Conservation (phyloP, 2,797 vertebrate species). For the Xiphorhynchus erythropygius region DNA sequence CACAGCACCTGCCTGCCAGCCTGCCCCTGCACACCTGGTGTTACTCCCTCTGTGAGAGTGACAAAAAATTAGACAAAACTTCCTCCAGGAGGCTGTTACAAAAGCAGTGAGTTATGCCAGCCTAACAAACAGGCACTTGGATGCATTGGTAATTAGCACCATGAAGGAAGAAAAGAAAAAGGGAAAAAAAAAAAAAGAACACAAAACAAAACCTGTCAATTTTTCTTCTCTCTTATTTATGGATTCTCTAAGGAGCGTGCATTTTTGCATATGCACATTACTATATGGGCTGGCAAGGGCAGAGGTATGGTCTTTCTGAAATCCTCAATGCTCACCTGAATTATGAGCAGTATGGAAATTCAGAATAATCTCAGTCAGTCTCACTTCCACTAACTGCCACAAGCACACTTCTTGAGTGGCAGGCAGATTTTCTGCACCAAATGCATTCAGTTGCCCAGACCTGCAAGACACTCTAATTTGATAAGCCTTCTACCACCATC, state of each 20-base stretch:
- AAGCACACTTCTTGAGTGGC: background rate
- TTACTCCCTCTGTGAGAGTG: background rate
- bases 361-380: background rate
- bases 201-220: background rate
- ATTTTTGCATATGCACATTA: background rate
- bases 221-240: background rate
- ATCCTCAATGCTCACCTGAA: background rate
- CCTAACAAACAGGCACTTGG: background rate
- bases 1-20: background rate
- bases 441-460: background rate
- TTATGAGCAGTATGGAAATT: background rate
- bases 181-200: accelerated
- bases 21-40: accelerated
- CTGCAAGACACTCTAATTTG: background rate
- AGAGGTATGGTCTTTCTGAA: background rate
- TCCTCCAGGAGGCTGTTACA: background rate
- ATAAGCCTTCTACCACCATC: background rate
- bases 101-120: background rate
- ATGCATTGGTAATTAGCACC: background rate
- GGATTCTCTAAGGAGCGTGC: background rate
- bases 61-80: background rate
- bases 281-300: background rate
- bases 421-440: background rate
- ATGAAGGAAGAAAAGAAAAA: background rate
- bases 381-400: background rate